Evolutionary conservation across 2,797 vertebrate genomes (phyloP).

Genomic region (Molossus alvarezi): DNA sequence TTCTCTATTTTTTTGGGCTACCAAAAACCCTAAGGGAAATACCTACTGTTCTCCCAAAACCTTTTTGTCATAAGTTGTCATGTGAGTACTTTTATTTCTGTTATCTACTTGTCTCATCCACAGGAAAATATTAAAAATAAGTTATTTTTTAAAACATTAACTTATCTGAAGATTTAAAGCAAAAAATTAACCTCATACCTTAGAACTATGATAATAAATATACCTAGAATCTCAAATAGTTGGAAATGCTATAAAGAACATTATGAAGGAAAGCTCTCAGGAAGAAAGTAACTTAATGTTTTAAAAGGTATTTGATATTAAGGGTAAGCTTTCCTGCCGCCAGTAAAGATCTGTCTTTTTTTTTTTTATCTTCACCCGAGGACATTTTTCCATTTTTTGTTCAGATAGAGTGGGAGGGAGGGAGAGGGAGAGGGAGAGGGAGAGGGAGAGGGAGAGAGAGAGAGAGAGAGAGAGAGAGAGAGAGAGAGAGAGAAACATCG

Average conservation of each 20-base stretch:
- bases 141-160: conserved; percentile 6
- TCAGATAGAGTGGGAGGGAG: no score
- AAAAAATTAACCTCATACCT: background rate
- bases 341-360: background rate
- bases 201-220: background rate
- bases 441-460: no score
- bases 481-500: no score
- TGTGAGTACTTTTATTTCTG: background rate
- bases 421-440: no score
- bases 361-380: background rate
- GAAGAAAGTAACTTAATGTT: background rate
- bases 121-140: conserved; percentile 9
- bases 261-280: background rate
- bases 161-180: conserved; percentile 43
- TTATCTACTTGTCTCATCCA: background rate
- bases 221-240: background rate
- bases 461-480: no score
- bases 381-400: no score
- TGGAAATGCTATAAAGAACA: background rate
- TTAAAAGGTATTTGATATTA: conserved; percentile 47
- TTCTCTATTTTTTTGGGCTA: background rate
- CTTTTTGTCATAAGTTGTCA: conserved; percentile 25
- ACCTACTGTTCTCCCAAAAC: background rate
- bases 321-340: conserved; percentile 35
- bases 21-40: background rate